Conservation (phyloP, 2,113 vertebrate genomes). For the Ameiurus melas region DNA sequence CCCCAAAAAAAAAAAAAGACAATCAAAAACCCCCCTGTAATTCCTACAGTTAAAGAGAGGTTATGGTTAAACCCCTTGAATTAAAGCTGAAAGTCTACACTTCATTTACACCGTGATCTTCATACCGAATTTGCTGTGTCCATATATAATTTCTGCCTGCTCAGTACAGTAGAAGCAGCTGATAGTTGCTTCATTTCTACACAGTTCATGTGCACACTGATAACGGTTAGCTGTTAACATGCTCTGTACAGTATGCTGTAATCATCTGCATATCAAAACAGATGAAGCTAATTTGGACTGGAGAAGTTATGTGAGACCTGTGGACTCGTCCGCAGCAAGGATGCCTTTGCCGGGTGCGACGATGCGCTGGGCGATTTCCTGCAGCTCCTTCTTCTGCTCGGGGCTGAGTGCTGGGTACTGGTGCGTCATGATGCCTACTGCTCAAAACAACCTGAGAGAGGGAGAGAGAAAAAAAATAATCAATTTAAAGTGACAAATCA, state of each 20-base stretch:
- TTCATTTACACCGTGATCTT: no score
- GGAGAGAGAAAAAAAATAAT: not conserved
- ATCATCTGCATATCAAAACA: not conserved
- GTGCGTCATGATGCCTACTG: constrained; percentile 83
- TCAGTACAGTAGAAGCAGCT: no score
- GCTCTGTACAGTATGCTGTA: not conserved
- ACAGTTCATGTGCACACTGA: not conserved
- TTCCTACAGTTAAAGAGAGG: no score
- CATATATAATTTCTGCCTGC: no score
- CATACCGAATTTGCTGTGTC: not conserved
- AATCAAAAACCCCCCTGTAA: no score
- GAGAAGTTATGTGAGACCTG: constrained; percentile 71
- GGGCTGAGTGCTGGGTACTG: constrained; percentile 87
- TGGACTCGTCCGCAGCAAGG: constrained; percentile 95
- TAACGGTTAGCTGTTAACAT: not conserved
- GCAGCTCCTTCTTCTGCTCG: constrained; percentile 95
- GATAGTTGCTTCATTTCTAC: not conserved
- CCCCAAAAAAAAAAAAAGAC: no score
- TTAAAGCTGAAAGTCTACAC: no score
- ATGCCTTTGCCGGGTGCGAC: constrained; percentile 94
- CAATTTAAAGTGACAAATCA: no score
- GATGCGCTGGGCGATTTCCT: constrained; percentile 87
- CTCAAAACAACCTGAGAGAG: constrained; percentile 38
- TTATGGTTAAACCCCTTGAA: no score
- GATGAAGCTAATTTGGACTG: constrained; percentile 37